Evolutionary conservation across 2,797 vertebrate genomes (phyloP), one percentile per base, ranked within the genome.

Genomic region (Cossypha dichroa): DNA sequence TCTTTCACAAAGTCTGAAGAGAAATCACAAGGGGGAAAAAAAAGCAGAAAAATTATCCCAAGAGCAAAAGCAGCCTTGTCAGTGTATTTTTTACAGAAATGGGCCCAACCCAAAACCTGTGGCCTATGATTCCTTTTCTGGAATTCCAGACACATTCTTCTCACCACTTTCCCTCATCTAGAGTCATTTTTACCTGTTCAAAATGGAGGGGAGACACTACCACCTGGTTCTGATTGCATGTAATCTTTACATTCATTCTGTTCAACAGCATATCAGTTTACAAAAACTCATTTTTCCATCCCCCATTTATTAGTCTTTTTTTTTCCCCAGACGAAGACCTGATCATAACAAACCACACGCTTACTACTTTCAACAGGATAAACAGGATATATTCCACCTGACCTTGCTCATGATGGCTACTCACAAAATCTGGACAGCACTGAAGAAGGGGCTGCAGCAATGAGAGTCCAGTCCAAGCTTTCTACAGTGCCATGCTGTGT

Each of bases 271-370:
- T 51, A 51, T 18, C 16, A 10, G 6, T 64, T 80, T 56, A 17
- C 54, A 88, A 85, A 72, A 68, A 36, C 17, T 29, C 2, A 11
- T 78, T 81, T 80, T 25, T 75, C 25, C 33, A 38, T 33, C 43
- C 43, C 23, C 5, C 29, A n/a, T 38, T 81, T 67, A 11, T 43
- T 46, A 29, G 21, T 10, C 23, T 3, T 48, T 56, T 34, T 77
- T 60, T 52, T 33, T 20, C 5, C 18, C 10, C 21, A 55, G 19
- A 63, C 0, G 0, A 83, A 43, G 15, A 26, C 20, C 7, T 29
- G 31, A 34, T 33, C 19, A 17, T n/a, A 63, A 18, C 1, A 4
- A 67, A 78, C 23, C 25, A 22, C 0, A 1, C 13, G 11, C 21
- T 69, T 90, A 11, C 15, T 3, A 1, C n/a, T 40, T 60, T 56